Evolutionary conservation across 2,113 vertebrate species (phyloP), one percentile per base, ranked within the genome.

Genomic region (Siniperca chuatsi): DNA sequence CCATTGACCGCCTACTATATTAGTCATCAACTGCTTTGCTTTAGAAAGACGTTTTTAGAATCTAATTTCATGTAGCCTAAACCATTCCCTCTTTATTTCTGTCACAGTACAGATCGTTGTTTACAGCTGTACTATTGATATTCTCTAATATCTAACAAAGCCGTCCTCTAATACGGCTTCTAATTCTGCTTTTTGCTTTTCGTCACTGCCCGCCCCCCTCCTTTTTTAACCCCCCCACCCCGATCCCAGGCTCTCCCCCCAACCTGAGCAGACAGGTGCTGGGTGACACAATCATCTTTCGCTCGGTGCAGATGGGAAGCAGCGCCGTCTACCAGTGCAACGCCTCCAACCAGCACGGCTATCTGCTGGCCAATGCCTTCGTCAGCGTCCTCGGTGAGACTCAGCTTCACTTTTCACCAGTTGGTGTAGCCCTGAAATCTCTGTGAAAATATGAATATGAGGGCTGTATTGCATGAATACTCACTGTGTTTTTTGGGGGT

Each of bases 301-400:
- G 96, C 10, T 97, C 97, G 0, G 98, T 97, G 25, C 97, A 98
- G 94, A 97, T 98, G 1, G 98, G 97, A 75, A 97, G 95, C 94
- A 98, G 98, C 0, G 97, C 97, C 0, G 98, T 99, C 33, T 99
- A 99, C 90, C 98, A 99, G 71, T 99, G 98, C 93, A 99, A 99
- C 8, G 98, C 97, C 0, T 99, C 98, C 85, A 99, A 99, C 0
- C 96, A 98, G 84, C 98, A 99, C 0, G 98, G 98, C 57, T 99
- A 99, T 87, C 95, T 99, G 80, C 93, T 99, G 64, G 97, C 97
- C 93, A 99, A 99, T 0, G 98, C 98, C 82, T 99, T 99, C 0
- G 96, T 99, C 95, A 98, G 94, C 0, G 95, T 99, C 40, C 95
- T 99, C 6, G 98, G 98, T 99, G 95, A 58, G 50, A 2, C 0